Evolutionary conservation across 2,113 vertebrate genomes (phyloP), one percentile per base, ranked within the genome.

Genomic region (Tetrao urogallus): DNA sequence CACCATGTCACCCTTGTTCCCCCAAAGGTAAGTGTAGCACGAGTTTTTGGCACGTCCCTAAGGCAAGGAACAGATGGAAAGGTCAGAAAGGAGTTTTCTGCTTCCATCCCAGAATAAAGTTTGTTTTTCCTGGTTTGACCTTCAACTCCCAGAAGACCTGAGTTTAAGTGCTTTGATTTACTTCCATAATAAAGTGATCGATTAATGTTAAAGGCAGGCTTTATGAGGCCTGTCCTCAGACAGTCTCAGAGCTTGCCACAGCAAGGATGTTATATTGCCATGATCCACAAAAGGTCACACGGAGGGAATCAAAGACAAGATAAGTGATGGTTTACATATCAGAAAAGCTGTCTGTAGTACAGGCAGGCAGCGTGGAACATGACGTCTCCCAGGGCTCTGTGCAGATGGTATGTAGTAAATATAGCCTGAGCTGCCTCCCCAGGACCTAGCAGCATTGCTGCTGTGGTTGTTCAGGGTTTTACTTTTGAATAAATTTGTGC

Each of bases 101-200:
- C 82, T n/a, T 76, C 95, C 88, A 92, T 96, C 50, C 83, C 84
- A 89, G 82, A 78, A 90, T 90, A 92, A 96, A 78, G 48, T 95
- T 96, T 91, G 69, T 70, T 95, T 69, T 70, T 89, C 28, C 43
- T 48, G 81, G 67, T 88, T 93, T 97, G 96, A 97, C 95, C 90
- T 97, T 97, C 92, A 97, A 24, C 75, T 97, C 92, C 74, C 90
- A 16, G 27, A 92, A 96, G 96, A 91, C 61, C 78, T 30, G 48
- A 80, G 60, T 82, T 94, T 95, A 95, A 97, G 56, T 67, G 58
- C 94, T 96, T 96, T 97, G 94, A 97, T 97, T 97, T 96, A 96
- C 88, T 96, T 71, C 91, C 76, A 65, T 96, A 96, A 97, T 96
- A 97, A 97, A 94, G 89, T 94, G 92, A 96, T 96, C 7, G 52